Evolutionary conservation across 2,113 vertebrate genomes (phyloP).

Genomic region (Ceyx melanurus): DNA sequence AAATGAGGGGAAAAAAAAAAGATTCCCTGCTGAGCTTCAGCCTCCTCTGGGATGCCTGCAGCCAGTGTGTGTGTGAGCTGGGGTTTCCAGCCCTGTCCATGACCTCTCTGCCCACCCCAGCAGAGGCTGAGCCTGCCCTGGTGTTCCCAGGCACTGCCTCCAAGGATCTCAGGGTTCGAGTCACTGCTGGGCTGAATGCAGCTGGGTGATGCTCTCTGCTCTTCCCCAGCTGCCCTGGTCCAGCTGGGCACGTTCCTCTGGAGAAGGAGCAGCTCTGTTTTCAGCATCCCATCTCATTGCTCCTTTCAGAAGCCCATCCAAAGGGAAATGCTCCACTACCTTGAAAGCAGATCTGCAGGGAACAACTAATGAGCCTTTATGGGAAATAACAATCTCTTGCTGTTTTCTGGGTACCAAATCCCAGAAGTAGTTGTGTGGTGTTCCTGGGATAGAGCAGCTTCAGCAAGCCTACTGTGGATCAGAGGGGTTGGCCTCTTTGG

Average conservation of each 20-base stretch:
- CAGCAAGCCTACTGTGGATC: background rate
- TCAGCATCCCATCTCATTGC: background rate
- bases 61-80: rapidly evolving
- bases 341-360: background rate
- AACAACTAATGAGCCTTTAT: background rate
- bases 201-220: background rate
- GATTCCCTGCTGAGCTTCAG: background rate
- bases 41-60: no score
- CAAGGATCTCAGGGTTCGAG: background rate
- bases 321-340: background rate
- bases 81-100: background rate
- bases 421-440: background rate
- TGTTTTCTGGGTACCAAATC: background rate
- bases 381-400: background rate
- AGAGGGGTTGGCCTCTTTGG: background rate
- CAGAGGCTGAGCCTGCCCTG: background rate
- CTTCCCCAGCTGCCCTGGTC: background rate
- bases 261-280: background rate
- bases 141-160: background rate
- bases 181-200: rapidly evolving
- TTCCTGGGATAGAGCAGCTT: background rate
- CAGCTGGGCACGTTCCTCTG: background rate
- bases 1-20: no score
- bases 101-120: background rate
- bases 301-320: background rate